Evolutionary conservation across 1,140 invertebrate genomes (phyloP).

Genomic region (Zaprionus kolodkinae): DNA sequence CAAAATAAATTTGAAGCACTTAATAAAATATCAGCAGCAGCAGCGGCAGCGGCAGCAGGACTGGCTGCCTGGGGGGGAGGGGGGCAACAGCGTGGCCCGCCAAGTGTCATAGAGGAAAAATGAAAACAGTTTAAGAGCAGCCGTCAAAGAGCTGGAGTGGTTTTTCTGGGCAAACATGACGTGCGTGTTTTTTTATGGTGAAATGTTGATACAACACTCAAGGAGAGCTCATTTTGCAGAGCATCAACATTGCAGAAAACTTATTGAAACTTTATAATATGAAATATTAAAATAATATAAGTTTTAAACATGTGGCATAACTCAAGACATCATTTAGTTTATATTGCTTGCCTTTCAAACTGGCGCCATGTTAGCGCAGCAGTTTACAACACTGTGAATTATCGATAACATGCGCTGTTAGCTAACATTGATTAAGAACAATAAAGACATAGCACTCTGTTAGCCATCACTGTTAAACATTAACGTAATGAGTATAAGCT

Average conservation of each 20-base stretch:
- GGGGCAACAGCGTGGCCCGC: not conserved
- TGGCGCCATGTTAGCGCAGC: not conserved
- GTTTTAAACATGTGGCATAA: too few species aligned
- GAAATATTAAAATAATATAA: not conserved
- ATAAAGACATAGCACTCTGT: too few species aligned
- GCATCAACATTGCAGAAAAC: not conserved
- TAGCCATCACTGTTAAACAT: too few species aligned
- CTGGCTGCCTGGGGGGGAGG: not conserved
- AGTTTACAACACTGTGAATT: not conserved
- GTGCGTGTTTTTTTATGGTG: not conserved
- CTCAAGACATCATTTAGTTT: not conserved
- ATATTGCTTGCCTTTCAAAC: not conserved
- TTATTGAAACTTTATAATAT: not conserved
- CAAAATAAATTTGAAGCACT: slow-evolving; percentile 50
- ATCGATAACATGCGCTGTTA: not conserved
- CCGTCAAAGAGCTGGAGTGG: slow-evolving; percentile 10
- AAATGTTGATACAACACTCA: slow-evolving; percentile 9
- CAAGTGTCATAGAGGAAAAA: slow-evolving; percentile 20
- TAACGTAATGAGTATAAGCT: too few species aligned
- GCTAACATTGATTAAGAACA: not conserved
- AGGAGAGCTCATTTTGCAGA: not conserved
- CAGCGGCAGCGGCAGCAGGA: slow-evolving; percentile 4
- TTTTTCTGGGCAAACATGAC: not conserved
- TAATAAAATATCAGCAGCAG: slow-evolving; percentile 43
- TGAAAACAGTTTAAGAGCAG: slow-evolving; percentile 18